A percentile compares a stretch with the other conserved stretches of the same genome.
These are phyloP conservation scores for Bettongia penicillata DNA, from an alignment of 2,113 vertebrate species.

Conservation along the genomic window DNA sequence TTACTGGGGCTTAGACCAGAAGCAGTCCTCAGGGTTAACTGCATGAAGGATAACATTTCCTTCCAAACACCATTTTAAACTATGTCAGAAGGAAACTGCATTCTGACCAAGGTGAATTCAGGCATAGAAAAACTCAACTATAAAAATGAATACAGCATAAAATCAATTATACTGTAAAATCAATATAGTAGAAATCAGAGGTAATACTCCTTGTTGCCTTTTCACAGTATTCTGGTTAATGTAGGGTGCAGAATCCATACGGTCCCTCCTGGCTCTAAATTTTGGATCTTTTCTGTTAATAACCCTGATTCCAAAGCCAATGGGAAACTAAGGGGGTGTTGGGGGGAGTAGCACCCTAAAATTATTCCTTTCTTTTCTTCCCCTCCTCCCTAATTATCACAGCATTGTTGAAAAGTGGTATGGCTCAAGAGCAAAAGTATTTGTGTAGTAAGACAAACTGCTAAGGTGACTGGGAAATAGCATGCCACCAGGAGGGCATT, in stretches of 20 bases:
- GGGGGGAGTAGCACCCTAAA: background rate
- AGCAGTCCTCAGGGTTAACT: background rate
- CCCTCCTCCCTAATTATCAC: slow-evolving; percentile 12
- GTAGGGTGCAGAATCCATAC: background rate
- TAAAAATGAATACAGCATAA: background rate
- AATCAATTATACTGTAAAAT: background rate
- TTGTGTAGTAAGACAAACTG: background rate
- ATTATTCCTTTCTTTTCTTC: background rate
- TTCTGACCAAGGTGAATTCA: background rate
- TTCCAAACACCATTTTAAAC: background rate
- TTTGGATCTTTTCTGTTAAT: background rate
- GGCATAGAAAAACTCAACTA: background rate
- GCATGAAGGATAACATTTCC: background rate
- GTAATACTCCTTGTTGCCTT: background rate
- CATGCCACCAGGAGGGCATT: slow-evolving; percentile 29
- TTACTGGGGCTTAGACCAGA: background rate
- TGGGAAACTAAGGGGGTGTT: background rate
- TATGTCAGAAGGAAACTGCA: background rate
- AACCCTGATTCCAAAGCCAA: background rate
- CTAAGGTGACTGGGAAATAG: background rate
- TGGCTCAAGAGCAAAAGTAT: background rate
- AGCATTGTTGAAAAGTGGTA: slow-evolving; percentile 34
- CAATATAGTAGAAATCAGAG: background rate
- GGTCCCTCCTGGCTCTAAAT: background rate
- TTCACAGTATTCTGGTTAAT: background rate